phyloP scores from a whole-genome alignment of 2,113 vertebrate genomes.

The Junco hyemalis region DNA sequence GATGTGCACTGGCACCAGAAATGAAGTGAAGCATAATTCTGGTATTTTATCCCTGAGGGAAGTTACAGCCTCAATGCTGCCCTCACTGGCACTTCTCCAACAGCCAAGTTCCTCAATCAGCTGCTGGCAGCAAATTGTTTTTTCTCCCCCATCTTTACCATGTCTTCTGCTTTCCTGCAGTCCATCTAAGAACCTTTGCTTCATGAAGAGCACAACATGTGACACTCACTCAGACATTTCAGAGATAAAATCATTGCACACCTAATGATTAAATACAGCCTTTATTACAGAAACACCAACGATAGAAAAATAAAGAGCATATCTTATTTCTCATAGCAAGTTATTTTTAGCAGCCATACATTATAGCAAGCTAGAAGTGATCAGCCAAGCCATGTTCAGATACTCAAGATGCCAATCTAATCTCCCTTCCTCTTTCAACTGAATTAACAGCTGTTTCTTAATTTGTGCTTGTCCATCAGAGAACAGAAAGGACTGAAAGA shows the following conservation, averaged over 20 bases:
- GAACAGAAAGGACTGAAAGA: background rate
- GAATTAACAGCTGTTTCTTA: background rate
- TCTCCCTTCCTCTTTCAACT: background rate
- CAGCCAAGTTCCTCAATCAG: background rate
- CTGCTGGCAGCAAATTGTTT: background rate
- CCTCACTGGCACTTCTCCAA: background rate
- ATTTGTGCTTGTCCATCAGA: background rate
- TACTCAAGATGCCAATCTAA: background rate
- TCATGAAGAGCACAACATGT: background rate
- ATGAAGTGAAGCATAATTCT: background rate
- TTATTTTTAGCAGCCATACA: background rate
- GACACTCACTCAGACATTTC: background rate
- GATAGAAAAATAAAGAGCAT: slow-evolving; percentile 27
- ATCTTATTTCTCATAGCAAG: background rate
- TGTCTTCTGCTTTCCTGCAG: background rate
- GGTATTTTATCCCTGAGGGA: background rate
- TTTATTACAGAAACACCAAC: slow-evolving; percentile 34
- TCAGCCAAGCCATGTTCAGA: background rate
- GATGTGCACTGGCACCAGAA: background rate
- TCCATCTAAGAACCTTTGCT: background rate
- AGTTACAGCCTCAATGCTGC: background rate
- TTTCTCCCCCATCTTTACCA: background rate
- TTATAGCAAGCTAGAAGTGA: background rate
- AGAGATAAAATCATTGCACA: background rate
- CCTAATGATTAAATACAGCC: background rate